Evolutionary conservation across 2,888 invertebrate species (phyloP), one percentile per base, ranked within the genome.

Genomic region (Gandaritis pyraliata): DNA sequence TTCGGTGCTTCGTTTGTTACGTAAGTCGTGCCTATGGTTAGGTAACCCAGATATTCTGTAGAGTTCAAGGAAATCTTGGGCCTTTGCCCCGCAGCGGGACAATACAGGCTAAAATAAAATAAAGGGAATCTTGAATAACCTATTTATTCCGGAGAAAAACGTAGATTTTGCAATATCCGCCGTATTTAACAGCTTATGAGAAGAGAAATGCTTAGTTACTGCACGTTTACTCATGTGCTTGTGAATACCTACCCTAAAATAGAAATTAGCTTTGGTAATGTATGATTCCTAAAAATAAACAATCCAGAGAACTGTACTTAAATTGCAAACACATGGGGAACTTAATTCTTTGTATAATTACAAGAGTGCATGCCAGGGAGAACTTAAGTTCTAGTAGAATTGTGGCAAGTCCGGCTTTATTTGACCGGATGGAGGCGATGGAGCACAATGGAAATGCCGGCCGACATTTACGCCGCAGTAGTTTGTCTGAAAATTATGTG

Each of bases 241-340:
- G 45, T 18, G 16, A 45, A 12, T 36, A 23, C 8, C 13, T 29
- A 33, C 11, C 49, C 33, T 49, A 56, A 56, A 41, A 49, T 49
- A 49, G 16, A 0, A 29, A 16, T 49, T 48, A 48, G 13, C n/a
- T n/a, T n/a, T n/a, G n/a, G n/a, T n/a, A n/a, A n/a, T n/a, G n/a
- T n/a, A n/a, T n/a, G 47, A 39, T 39, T 55, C 46, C 39, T 12
- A 18, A 43, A 49, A 43, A 50, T 43, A 57, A 57, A 50, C 49
- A 43, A 33, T 30, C 46, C 12, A n/a, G n/a, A n/a, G 13, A 45
- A 45, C 15, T 49, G 30, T 30, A 43, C 30, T 43, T 48, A 16
- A 49, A 43, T 57, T 39, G 39, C 38, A n/a, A 39, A 57, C 49
- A 36, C 43, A 41, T 41, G 47, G 38, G 36, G 43, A 50, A 57